phyloP scores from a whole-genome alignment of 1,140 invertebrate species.

The Platyscapa corneri region DNA sequence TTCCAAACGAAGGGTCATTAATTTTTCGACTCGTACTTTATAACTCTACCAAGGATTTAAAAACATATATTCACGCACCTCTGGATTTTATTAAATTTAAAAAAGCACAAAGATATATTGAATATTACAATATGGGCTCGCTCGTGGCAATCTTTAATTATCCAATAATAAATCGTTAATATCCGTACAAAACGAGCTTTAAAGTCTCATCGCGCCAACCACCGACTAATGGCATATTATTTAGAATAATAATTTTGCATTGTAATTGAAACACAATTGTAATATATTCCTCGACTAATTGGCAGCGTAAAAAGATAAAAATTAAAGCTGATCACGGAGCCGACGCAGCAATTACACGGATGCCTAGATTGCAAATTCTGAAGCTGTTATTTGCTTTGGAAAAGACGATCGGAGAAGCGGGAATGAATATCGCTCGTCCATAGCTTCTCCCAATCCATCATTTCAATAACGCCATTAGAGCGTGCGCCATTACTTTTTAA shows the following conservation, averaged over 20 bases:
- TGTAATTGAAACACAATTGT: neutral
- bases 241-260: neutral
- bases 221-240: neutral
- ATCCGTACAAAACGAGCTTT: neutral
- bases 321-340: neutral
- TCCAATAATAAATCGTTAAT: neutral
- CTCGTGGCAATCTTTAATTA: neutral
- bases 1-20: no score
- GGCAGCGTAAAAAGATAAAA: neutral
- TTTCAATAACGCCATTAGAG: constrained; percentile 45
- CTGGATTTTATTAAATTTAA: neutral
- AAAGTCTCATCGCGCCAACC: neutral
- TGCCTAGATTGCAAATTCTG: constrained; percentile 5
- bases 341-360: neutral
- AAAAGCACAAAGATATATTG: neutral
- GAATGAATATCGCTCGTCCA: neutral
- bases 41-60: no score
- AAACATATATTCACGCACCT: no score
- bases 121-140: neutral
- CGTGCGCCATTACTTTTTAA: constrained; percentile 19
- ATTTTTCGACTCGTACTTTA: no score
- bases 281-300: neutral
- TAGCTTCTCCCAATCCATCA: constrained; percentile 11
- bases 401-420: neutral
- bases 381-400: neutral